Evolutionary conservation across 1,140 invertebrate genomes (phyloP), one percentile per base, ranked within the genome.

Genomic region (Eciton burchellii): DNA sequence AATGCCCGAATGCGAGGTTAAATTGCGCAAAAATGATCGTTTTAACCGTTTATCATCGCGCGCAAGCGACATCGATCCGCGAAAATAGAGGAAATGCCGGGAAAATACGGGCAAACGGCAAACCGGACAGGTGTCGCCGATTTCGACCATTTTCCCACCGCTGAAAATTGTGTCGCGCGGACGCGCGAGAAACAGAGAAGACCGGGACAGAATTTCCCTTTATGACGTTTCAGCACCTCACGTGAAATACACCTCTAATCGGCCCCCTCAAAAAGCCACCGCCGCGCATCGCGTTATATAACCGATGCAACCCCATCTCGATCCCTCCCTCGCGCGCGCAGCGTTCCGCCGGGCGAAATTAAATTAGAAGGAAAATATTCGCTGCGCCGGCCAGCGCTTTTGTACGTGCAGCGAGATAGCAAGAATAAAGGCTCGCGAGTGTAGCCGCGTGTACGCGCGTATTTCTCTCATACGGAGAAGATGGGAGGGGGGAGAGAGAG

Each of bases 341-440:
- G 68, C 87, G 79, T 68, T 84, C 79, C 56, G 12, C 16, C 52
- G 24, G 76, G 57, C 73, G 60, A 82, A 90, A 89, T 89, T 87
- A 89, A 87, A 84, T 89, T 89, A 85, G 72, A 81, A 81, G 86
- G 85, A 88, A 89, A 90, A 88, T 89, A 87, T 87, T 86, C 85
- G 85, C 49, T 70, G 86, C 83, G 82, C 59, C 68, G 87, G 66
- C 81, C 66, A 65, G 45, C 47, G 82, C 85, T 84, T 87, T 89
- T 88, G 79, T 66, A 83, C 73, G 79, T 74, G 68, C 68, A 24
- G 26, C 84, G 79, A 72, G 76, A 71, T 77, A 72, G 84, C 84
- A 84, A 84, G 84, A 87, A 84, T 84, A 84, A 83, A 86, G 74
- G 65, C 24, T 5, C 9, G 47, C 11, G 35, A 4, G 6, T 0